Evolutionary conservation across 1,140 invertebrate genomes (phyloP), one percentile per base, ranked within the genome.

Genomic region (Heliothis virescens): DNA sequence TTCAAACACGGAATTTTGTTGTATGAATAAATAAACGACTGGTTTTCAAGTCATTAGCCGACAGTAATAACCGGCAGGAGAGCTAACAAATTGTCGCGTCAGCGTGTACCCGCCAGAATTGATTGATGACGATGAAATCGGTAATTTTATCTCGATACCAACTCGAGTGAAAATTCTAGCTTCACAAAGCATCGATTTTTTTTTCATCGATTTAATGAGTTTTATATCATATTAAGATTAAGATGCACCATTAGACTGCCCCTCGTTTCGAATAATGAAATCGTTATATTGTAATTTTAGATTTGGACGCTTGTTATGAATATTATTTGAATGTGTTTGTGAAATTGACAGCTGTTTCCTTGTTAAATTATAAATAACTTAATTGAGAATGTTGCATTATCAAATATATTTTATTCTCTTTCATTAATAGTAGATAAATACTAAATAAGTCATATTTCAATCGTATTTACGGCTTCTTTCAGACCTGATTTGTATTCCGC

Each of bases 111-210:
- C 71, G 81, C 47, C 73, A 21, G 79, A 79, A 57, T 85, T 90
- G 88, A 90, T 90, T 84, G 87, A 90, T 90, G 85, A 83, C 81
- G 79, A 67, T 87, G 84, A 86, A 85, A 87, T 88, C 84, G 78
- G 83, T 85, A 83, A 86, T 86, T 90, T 90, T 89, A 86, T 89
- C 86, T 84, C 82, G 77, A 83, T 83, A 86, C 69, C 60, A 75
- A 83, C 62, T 79, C 78, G 74, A 83, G 79, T 83, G 83, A 81
- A 88, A 85, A 76, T 81, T 85, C 71, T 77, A 82, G 77, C 60
- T 60, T 48, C 63, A 73, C 72, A 79, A 79, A 72, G 73, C 26
- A 55, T 80, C 59, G 16, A 18, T 60, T 53, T 78, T 78, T 34
- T 78, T 77, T 77, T 26, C 47, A 34, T 13, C 13, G 29, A 13